A percentile compares a stretch with the other conserved stretches of the same genome.
Conservation (phyloP, 35 echinoderm and acorn worm genomes). For the Ophioderma brevispina region DNA sequence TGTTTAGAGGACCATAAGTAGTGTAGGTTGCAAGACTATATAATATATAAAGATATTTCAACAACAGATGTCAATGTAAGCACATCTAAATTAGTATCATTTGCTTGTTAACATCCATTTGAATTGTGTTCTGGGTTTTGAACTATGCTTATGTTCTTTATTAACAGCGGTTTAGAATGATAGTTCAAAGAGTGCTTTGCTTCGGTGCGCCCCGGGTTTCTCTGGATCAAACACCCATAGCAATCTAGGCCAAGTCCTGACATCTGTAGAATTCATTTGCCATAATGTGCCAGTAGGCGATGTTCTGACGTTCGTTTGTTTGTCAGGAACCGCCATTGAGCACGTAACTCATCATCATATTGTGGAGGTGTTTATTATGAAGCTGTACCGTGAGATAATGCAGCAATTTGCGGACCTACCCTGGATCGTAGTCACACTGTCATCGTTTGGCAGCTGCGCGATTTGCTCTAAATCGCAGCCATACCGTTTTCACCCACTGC, state of each 20-base stretch:
- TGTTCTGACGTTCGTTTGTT: neutral
- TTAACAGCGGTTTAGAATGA: neutral
- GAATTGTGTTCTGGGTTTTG: neutral
- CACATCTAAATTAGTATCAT: neutral
- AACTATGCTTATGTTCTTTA: neutral
- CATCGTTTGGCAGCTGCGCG: neutral
- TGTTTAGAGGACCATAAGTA: neutral
- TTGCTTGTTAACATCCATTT: neutral
- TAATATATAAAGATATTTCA: neutral
- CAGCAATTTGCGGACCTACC: neutral
- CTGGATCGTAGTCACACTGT: neutral
- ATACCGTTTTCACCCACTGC: neutral
- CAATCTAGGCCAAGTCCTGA: neutral
- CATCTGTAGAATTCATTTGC: constrained; percentile 5
- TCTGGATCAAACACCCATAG: neutral
- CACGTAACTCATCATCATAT: neutral
- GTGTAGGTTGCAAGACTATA: neutral
- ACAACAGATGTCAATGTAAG: neutral
- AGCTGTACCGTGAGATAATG: neutral
- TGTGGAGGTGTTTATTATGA: neutral
- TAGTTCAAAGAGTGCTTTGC: neutral
- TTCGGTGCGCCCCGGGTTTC: neutral
- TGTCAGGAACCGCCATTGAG: neutral
- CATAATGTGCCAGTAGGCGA: neutral
- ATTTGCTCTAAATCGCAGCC: constrained; percentile 5